Evolutionary conservation across 2,113 vertebrate species (phyloP).

Genomic region (Oophaga pumilio): DNA sequence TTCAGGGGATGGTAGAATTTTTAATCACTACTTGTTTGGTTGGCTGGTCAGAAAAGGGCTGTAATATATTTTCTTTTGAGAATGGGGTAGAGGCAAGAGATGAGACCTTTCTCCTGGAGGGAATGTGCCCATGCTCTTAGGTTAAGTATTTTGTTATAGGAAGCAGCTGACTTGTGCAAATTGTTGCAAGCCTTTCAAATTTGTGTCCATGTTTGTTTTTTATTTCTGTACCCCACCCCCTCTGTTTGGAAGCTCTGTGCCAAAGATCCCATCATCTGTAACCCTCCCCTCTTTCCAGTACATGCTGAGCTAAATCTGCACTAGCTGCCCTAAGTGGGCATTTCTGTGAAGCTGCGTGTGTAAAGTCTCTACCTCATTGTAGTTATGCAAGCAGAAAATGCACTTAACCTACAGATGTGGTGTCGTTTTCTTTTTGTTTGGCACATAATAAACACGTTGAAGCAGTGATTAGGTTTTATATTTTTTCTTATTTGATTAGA

Average conservation of each 20-base stretch:
- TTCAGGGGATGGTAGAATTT: slow-evolving; percentile 87
- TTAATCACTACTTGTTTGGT: slow-evolving; percentile 90
- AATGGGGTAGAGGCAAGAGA: slow-evolving; percentile 71
- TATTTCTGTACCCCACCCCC: slow-evolving; percentile 72
- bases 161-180: slow-evolving; percentile 69
- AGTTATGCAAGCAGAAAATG: slow-evolving; percentile 93
- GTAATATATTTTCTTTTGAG: slow-evolving; percentile 61
- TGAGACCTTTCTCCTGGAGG: slow-evolving; percentile 76
- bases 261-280: slow-evolving; percentile 87
- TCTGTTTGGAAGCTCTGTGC: slow-evolving; percentile 89
- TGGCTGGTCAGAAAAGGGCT: slow-evolving; percentile 82
- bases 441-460: slow-evolving; percentile 99
- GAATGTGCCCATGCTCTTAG: slow-evolving; percentile 65
- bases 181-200: slow-evolving; percentile 78
- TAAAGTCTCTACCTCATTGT: slow-evolving; percentile 99
- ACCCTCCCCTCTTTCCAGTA: slow-evolving; percentile 66
- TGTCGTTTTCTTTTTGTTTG: slow-evolving; percentile 86
- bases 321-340: slow-evolving; percentile 94
- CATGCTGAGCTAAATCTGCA: slow-evolving; percentile 87
- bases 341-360: slow-evolving; percentile 85
- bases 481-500: no score
- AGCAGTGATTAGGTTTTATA: slow-evolving; percentile 75
- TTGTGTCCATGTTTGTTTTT: slow-evolving; percentile 64
- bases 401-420: slow-evolving; percentile 92
- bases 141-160: slow-evolving; percentile 60